Evolutionary conservation across 2,797 vertebrate species (phyloP).

Genomic region (Artibeus jamaicensis): DNA sequence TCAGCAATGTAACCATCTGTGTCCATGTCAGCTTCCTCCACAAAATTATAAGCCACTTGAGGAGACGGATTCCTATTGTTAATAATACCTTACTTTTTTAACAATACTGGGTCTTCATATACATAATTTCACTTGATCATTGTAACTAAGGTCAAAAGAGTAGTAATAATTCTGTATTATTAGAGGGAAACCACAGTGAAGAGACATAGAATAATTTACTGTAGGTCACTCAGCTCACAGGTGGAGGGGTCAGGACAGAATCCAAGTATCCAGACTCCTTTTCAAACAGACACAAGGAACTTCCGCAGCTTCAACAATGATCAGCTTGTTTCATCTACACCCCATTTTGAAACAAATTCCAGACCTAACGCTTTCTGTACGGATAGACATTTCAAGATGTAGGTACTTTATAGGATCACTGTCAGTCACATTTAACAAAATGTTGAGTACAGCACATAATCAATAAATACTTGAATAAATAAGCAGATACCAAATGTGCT

Average conservation of each 20-base stretch:
- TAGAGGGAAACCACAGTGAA: background rate
- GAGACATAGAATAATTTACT: background rate
- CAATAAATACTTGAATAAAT: background rate
- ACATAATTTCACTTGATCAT: background rate
- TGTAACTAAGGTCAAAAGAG: background rate
- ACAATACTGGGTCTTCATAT: background rate
- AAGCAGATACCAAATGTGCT: background rate
- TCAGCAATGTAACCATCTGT: background rate
- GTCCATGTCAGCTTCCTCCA: background rate
- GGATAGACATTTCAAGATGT: background rate
- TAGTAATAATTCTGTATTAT: conserved; percentile 7
- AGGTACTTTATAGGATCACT: background rate
- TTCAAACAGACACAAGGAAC: background rate
- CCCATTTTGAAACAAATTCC: background rate
- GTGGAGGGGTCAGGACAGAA: background rate
- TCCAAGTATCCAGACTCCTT: background rate
- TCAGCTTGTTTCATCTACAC: background rate
- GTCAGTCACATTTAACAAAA: background rate
- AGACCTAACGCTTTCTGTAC: background rate
- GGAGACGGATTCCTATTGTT: background rate
- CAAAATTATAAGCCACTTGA: background rate
- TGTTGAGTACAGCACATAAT: background rate
- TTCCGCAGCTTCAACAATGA: background rate
- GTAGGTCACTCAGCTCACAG: background rate
- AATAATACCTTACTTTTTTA: background rate